These are phyloP conservation scores for Scomberomorus guttatus DNA, from an alignment of 2,797 vertebrate genomes.

Conservation along the genomic window DNA sequence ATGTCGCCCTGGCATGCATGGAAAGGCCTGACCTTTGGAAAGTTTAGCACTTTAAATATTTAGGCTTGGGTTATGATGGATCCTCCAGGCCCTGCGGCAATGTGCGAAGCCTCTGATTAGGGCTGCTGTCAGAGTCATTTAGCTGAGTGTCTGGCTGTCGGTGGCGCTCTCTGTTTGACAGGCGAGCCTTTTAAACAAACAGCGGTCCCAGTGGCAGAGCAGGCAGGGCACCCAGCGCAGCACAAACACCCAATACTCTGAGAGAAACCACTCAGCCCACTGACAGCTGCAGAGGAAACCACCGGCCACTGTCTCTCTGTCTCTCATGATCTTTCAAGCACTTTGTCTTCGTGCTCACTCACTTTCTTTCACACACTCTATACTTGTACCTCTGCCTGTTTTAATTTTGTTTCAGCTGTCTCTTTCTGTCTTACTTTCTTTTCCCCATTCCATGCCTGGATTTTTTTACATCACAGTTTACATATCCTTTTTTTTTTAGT, in stretches of 20 bases:
- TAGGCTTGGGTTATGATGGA: slow-evolving; percentile 89
- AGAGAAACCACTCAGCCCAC: slow-evolving; percentile 82
- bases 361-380: slow-evolving; percentile 42
- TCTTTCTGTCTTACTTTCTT: neutral
- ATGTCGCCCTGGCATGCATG: slow-evolving; percentile 83
- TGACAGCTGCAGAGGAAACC: slow-evolving; percentile 83
- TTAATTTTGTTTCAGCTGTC: slow-evolving; percentile 22
- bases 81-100: slow-evolving; percentile 85
- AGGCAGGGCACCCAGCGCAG: slow-evolving; percentile 76
- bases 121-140: slow-evolving; percentile 85
- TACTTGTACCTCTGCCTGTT: slow-evolving; percentile 33
- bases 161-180: slow-evolving; percentile 87
- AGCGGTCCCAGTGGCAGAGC: slow-evolving; percentile 84
- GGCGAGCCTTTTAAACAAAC: slow-evolving; percentile 89
- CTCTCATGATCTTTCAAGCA: slow-evolving; percentile 60
- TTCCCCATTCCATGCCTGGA: neutral
- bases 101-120: slow-evolving; percentile 88
- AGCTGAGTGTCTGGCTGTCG: slow-evolving; percentile 82
- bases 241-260: slow-evolving; percentile 80
- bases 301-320: slow-evolving; percentile 64
- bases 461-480: slow-evolving; percentile 20
- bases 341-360: slow-evolving; percentile 65
- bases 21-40: slow-evolving; percentile 89
- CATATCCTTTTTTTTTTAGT: slow-evolving; percentile 32
- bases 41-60: slow-evolving; percentile 92